Conservation (phyloP, 2,797 vertebrate species). For the Peromyscus attwateri region DNA sequence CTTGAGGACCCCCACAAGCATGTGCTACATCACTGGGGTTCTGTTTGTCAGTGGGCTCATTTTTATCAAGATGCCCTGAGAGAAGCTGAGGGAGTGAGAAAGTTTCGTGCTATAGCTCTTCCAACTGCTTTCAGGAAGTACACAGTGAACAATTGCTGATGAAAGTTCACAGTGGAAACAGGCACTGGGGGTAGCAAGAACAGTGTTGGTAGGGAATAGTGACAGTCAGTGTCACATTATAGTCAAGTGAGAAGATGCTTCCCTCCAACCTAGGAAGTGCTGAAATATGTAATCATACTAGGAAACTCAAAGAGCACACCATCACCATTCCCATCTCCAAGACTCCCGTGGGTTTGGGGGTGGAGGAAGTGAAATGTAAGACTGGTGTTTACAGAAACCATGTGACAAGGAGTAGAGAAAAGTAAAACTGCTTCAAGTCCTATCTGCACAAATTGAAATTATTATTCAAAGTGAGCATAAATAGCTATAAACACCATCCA, state of each 20-base stretch:
- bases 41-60: not conserved
- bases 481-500: not conserved
- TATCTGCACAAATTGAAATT: not conserved
- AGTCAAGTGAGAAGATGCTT: not conserved
- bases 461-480: constrained; percentile 20
- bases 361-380: not conserved
- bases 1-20: not conserved
- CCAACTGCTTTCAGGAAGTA: not conserved
- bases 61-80: not conserved
- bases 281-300: not conserved
- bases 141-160: not conserved
- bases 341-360: not conserved
- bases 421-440: not conserved
- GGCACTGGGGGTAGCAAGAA: accelerated
- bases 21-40: not conserved
- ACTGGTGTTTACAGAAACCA: not conserved
- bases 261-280: not conserved
- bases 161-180: not conserved
- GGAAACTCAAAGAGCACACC: not conserved
- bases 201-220: not conserved
- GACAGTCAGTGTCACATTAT: not conserved
- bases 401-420: not conserved
- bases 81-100: not conserved
- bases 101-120: not conserved
- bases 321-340: not conserved